phyloP scores from a whole-genome alignment of 2,113 vertebrate species.

The Microtus pennsylvanicus region DNA sequence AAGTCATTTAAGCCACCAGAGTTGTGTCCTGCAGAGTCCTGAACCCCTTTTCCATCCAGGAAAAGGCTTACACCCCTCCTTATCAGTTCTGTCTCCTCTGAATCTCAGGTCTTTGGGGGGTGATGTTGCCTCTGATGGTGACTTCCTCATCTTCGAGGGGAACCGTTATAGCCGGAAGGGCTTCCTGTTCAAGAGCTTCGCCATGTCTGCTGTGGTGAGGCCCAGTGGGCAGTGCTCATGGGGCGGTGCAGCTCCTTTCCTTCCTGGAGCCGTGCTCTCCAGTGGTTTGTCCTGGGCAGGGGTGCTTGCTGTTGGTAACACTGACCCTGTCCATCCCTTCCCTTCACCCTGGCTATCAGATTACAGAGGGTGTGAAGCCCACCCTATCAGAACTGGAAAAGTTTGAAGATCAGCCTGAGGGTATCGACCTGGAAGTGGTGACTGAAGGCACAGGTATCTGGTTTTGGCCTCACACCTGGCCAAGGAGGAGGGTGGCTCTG shows the following conservation, averaged over 20 bases:
- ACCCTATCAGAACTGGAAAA: conserved; percentile 97
- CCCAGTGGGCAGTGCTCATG: fast-evolving
- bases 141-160: conserved; percentile 98
- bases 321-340: background rate
- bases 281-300: background rate
- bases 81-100: background rate
- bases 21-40: background rate
- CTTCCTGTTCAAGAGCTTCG: conserved; percentile 98
- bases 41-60: background rate
- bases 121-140: conserved; percentile 95
- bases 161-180: conserved; percentile 98
- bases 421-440: conserved; percentile 97
- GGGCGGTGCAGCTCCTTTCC: background rate
- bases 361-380: conserved; percentile 97
- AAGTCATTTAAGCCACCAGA: background rate
- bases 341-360: conserved; percentile 84
- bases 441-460: conserved; percentile 92
- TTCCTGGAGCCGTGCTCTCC: background rate
- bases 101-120: conserved; percentile 93
- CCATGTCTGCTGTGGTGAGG: conserved; percentile 97
- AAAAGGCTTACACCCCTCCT: background rate
- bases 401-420: conserved; percentile 97
- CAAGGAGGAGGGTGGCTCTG: fast-evolving
- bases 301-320: background rate
- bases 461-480: fast-evolving